A percentile compares a stretch with the other conserved stretches of the same genome.
Evolutionary conservation across 2,888 invertebrate species (phyloP).

Genomic region (Cephus sareptanus): DNA sequence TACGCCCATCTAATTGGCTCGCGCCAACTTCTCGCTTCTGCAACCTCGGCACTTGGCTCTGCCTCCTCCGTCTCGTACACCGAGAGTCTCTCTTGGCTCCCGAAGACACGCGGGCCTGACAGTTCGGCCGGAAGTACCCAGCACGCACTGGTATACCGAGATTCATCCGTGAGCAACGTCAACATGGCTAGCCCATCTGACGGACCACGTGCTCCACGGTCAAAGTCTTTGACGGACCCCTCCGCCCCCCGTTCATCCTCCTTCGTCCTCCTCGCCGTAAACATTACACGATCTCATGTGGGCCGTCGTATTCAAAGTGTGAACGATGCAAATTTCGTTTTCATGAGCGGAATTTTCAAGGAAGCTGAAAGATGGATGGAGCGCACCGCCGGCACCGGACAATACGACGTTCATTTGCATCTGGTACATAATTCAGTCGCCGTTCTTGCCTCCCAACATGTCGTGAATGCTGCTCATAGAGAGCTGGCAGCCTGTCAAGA

Average conservation of each 20-base stretch:
- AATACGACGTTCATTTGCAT: conserved; percentile 57
- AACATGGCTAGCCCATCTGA: too few species aligned
- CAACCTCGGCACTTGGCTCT: not conserved
- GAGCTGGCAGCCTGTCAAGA: conserved; percentile 21
- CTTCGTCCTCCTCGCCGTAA: not conserved
- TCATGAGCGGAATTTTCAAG: conserved; percentile 56
- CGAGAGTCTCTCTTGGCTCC: not conserved
- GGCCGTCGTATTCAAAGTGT: conserved; percentile 42
- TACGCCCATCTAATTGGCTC: conserved; percentile 51
- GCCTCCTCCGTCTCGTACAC: not conserved
- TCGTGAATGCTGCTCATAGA: conserved; percentile 39
- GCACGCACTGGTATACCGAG: too few species aligned
- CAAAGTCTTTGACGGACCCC: too few species aligned
- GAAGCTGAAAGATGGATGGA: conserved; percentile 54
- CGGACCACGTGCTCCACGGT: too few species aligned
- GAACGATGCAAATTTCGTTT: conserved; percentile 53
- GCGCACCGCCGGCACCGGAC: conserved; percentile 46
- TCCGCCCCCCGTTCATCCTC: not conserved
- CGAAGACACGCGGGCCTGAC: not conserved
- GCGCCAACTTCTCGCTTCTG: conserved; percentile 8
- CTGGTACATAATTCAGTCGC: conserved; percentile 61
- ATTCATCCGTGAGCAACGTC: too few species aligned
- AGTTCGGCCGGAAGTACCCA: not conserved
- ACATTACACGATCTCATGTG: conserved; percentile 10
- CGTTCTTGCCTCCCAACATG: conserved; percentile 44